Evolutionary conservation across 2,797 vertebrate species (phyloP).

Genomic region (Emys orbicularis): DNA sequence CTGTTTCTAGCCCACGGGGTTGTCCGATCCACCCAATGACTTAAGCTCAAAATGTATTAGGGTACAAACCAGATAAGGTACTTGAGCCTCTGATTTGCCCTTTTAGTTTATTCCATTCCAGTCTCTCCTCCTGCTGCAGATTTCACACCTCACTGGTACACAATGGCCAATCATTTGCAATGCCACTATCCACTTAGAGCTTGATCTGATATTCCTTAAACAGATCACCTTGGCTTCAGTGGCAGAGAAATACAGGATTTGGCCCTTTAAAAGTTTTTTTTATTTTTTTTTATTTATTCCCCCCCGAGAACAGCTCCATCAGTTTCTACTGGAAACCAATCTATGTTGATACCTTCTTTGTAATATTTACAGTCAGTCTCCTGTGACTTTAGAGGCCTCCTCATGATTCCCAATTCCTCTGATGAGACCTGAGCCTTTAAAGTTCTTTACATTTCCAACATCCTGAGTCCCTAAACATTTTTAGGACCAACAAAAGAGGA

Average conservation of each 20-base stretch:
- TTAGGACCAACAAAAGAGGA: rapidly evolving
- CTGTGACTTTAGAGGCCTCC: constrained; percentile 35
- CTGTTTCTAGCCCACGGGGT: constrained; percentile 20
- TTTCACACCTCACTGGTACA: constrained; percentile 1
- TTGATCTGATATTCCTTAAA: not conserved
- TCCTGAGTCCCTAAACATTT: not conserved
- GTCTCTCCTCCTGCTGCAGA: not conserved
- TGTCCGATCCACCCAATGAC: constrained; percentile 35
- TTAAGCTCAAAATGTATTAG: not conserved
- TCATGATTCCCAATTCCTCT: not conserved
- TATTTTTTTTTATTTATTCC: not conserved
- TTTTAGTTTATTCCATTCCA: constrained; percentile 15
- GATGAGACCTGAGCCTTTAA: not conserved
- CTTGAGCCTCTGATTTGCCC: constrained; percentile 13
- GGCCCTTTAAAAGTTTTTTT: constrained; percentile 8
- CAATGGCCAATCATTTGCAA: not conserved
- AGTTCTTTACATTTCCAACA: not conserved
- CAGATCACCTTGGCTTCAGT: constrained; percentile 34
- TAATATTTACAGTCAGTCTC: constrained; percentile 26
- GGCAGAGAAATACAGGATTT: not conserved
- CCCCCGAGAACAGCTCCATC: not conserved
- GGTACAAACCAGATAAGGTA: not conserved
- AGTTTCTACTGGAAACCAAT: not conserved
- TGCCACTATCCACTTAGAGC: not conserved
- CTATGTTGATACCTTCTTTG: not conserved